These are phyloP conservation scores for Dryobota labecula DNA, from an alignment of 2,888 invertebrate species.

Conservation along the genomic window DNA sequence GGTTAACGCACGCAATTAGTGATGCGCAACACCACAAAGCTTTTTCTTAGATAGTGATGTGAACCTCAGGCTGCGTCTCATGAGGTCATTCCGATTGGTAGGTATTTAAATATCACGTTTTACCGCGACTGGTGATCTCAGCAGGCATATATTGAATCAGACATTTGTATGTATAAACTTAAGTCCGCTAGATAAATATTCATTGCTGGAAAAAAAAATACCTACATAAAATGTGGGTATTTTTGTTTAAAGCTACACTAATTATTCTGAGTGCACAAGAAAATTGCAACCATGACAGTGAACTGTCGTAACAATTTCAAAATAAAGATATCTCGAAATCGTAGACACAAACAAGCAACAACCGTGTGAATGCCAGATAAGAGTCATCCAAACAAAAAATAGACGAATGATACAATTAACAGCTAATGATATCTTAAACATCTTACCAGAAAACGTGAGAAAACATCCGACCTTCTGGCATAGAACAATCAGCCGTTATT, in stretches of 20 bases:
- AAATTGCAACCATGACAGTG: constrained; percentile 68
- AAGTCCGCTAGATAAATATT: constrained; percentile 31
- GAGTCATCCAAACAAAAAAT: constrained; percentile 63
- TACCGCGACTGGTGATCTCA: constrained; percentile 62
- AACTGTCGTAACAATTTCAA: constrained; percentile 62
- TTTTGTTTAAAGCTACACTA: neutral
- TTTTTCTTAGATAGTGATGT: constrained; percentile 56
- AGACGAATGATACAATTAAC: constrained; percentile 75
- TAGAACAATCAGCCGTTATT: constrained; percentile 70
- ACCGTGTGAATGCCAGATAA: constrained; percentile 65
- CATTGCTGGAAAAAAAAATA: constrained; percentile 19
- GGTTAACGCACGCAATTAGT: constrained; percentile 38
- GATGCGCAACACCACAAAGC: constrained; percentile 53
- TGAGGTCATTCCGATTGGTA: constrained; percentile 63
- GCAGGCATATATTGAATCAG: constrained; percentile 48
- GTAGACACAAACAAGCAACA: constrained; percentile 54
- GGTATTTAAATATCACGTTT: constrained; percentile 63
- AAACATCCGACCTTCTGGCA: constrained; percentile 82
- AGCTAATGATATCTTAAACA: constrained; percentile 73
- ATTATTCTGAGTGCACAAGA: neutral
- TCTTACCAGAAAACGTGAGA: constrained; percentile 84
- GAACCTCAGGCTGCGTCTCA: constrained; percentile 42
- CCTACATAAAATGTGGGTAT: constrained; percentile 12
- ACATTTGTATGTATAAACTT: constrained; percentile 43
- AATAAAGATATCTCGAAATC: constrained; percentile 54